phyloP scores from a whole-genome alignment of 2,113 vertebrate genomes.

The Antechinus stuartii region DNA sequence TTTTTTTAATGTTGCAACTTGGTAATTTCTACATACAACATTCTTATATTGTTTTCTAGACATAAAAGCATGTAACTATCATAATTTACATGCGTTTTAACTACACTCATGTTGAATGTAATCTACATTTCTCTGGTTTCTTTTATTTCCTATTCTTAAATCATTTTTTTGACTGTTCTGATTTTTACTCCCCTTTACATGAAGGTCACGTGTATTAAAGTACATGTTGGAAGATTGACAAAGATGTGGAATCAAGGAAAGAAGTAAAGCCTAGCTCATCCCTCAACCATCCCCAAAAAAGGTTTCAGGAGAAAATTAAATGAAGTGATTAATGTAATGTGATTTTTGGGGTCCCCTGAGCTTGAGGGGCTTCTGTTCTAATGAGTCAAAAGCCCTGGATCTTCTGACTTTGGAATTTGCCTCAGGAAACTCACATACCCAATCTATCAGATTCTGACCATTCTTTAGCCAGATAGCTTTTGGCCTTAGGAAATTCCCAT shows the following conservation, averaged over 20 bases:
- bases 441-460: no score
- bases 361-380: no score
- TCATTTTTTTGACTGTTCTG: not conserved
- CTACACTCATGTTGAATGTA: not conserved
- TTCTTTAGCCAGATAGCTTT: no score
- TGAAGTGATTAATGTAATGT: not conserved
- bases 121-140: not conserved
- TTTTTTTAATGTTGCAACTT: not conserved
- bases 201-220: not conserved
- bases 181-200: not conserved
- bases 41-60: not conserved
- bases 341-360: no score
- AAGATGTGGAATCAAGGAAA: not conserved
- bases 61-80: not conserved
- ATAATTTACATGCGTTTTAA: not conserved
- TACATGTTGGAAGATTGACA: not conserved
- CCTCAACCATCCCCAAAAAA: not conserved
- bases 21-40: not conserved
- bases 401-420: no score
- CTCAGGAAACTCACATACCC: no score
- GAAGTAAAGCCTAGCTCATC: not conserved
- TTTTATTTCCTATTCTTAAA: not conserved
- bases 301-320: not conserved
- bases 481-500: no score
- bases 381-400: no score